Evolutionary conservation across 2,888 invertebrate species (phyloP).

Genomic region (Lysandra bellargus): DNA sequence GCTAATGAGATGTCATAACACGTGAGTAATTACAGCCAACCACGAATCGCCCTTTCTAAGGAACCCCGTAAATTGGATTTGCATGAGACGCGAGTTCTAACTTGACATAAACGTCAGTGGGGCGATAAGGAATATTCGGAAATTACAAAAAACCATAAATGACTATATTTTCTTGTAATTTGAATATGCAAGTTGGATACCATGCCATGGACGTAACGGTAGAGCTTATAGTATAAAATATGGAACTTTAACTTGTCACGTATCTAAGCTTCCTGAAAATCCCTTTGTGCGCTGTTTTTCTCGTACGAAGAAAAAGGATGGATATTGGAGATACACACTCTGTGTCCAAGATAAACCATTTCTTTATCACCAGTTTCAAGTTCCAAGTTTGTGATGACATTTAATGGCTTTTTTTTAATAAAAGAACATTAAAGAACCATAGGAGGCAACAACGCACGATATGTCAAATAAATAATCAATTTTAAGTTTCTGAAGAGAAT

Average conservation of each 20-base stretch:
- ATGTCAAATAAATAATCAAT: no score
- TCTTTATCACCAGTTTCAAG: background rate
- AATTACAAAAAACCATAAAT: conserved; percentile 1
- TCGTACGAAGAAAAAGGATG: no score
- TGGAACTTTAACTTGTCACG: no score
- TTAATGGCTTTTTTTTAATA: no score
- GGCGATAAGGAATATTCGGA: conserved; percentile 29
- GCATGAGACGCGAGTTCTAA: conserved; percentile 74
- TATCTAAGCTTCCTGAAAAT: no score
- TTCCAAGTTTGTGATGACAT: no score
- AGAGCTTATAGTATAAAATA: background rate
- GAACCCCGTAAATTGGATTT: conserved; percentile 76
- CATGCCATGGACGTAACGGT: background rate
- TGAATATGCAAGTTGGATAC: background rate
- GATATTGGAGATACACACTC: background rate
- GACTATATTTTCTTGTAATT: background rate
- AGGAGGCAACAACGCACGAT: no score
- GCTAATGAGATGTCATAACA: conserved; percentile 80
- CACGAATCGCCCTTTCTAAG: conserved; percentile 76
- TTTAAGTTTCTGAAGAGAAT: no score
- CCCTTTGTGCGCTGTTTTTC: no score
- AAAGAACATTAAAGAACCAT: no score
- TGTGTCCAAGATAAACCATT: background rate
- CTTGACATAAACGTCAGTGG: conserved; percentile 58
- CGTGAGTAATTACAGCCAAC: conserved; percentile 77